Conservation (phyloP, 2,888 invertebrate genomes). For the Julus scandinavius region DNA sequence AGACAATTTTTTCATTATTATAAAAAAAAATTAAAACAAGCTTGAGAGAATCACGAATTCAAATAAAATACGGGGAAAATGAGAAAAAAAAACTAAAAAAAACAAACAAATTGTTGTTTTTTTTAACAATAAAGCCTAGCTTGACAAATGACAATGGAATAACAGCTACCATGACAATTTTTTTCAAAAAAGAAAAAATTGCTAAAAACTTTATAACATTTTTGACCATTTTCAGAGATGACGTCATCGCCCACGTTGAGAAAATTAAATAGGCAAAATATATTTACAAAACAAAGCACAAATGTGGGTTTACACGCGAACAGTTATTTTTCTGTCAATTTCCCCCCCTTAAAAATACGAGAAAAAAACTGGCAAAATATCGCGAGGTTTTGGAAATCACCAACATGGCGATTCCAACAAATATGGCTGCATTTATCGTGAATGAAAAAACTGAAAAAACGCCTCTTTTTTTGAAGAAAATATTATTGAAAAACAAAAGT, state of each 20-base stretch:
- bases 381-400: background rate
- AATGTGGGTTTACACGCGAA: constrained; percentile 16
- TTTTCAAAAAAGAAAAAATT: background rate
- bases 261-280: constrained; percentile 27
- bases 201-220: background rate
- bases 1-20: constrained; percentile 39
- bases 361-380: constrained; percentile 5
- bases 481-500: constrained; percentile 2
- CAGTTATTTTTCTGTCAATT: background rate
- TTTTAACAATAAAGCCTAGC: constrained; percentile 12
- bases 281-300: constrained; percentile 26
- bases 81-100: background rate
- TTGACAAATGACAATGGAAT: constrained; percentile 26
- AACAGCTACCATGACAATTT: constrained; percentile 7
- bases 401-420: background rate
- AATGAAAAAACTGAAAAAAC: constrained; percentile 32
- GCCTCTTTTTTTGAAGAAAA: constrained; percentile 2
- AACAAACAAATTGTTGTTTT: background rate
- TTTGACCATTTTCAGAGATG: background rate
- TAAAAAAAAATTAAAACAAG: constrained; percentile 49
- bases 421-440: constrained; percentile 19
- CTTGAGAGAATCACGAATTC: constrained; percentile 42
- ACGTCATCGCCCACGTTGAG: background rate
- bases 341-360: background rate
- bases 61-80: constrained; percentile 1